Evolutionary conservation across 2,888 invertebrate species (phyloP).

Genomic region (Thymelicus acteon): DNA sequence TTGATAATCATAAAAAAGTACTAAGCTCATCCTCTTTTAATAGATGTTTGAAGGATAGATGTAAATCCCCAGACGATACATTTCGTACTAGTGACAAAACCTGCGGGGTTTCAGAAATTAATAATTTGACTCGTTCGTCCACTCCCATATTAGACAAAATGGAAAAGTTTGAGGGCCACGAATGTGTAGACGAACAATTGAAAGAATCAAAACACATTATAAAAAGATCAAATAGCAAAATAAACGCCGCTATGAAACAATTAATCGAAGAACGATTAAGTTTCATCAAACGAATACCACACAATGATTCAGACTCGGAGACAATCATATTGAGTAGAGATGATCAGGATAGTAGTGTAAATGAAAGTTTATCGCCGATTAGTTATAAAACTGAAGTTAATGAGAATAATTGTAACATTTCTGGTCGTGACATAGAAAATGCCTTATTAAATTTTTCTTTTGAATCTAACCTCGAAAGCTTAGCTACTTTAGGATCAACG

Average conservation of each 20-base stretch:
- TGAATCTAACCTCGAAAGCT: conserved; percentile 40
- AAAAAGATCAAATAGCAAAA: conserved; percentile 40
- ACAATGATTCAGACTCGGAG: conserved; percentile 49
- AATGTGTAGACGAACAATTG: conserved; percentile 3
- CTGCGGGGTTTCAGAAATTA: neutral
- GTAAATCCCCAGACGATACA: conserved; percentile 12
- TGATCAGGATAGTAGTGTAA: conserved; percentile 41
- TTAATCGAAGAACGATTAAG: conserved; percentile 62
- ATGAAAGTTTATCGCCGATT: conserved; percentile 47
- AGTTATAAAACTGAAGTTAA: conserved; percentile 54
- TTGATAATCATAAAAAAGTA: neutral
- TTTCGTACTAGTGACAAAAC: neutral
- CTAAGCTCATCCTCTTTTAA: conserved; percentile 4
- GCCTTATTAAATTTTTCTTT: conserved; percentile 42
- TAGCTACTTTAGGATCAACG: conserved; percentile 49
- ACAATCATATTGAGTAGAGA: conserved; percentile 51
- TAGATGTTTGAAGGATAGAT: conserved; percentile 8
- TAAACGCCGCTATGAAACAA: conserved; percentile 44
- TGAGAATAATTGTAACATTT: conserved; percentile 47
- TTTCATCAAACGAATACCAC: conserved; percentile 47
- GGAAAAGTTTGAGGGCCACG: conserved; percentile 29
- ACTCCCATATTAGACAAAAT: conserved; percentile 21
- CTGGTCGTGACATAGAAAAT: conserved; percentile 50
- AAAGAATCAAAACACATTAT: conserved; percentile 21
- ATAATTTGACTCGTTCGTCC: conserved; percentile 31